Evolutionary conservation across 2,797 vertebrate species (phyloP).

Genomic region (Oryzias sinensis): DNA sequence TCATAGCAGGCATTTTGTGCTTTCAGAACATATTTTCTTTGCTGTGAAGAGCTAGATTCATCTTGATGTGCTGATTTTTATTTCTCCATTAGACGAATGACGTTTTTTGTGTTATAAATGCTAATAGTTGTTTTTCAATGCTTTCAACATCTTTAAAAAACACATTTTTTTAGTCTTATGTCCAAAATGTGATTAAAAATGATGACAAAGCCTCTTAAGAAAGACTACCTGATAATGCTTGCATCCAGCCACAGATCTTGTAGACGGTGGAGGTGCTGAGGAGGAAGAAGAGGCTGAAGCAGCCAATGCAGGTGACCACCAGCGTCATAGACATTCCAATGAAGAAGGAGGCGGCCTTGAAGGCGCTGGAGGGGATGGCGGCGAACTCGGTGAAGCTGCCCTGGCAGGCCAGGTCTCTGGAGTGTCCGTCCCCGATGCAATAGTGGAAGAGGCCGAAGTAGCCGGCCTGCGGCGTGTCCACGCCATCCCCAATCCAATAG

Average conservation of each 20-base stretch:
- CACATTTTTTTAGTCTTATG: too few relatives aligned
- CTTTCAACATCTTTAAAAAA: too few relatives aligned
- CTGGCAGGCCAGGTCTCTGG: constrained; percentile 88
- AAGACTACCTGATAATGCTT: constrained; percentile 84
- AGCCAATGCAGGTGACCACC: constrained; percentile 90
- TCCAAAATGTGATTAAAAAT: background rate
- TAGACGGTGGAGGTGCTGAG: constrained; percentile 97
- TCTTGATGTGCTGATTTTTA: background rate
- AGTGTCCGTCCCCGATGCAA: constrained; percentile 88
- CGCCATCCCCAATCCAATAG: constrained; percentile 96
- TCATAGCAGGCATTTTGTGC: background rate
- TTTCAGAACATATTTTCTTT: background rate
- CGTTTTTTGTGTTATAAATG: too few relatives aligned
- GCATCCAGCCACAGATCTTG: constrained; percentile 98
- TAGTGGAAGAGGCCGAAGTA: constrained; percentile 98
- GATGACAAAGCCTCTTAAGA: constrained; percentile 39
- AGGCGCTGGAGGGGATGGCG: constrained; percentile 89
- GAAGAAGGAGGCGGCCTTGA: constrained; percentile 97
- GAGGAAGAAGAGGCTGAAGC: constrained; percentile 96
- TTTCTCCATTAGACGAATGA: background rate
- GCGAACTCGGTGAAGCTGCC: constrained; percentile 95
- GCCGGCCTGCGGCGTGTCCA: constrained; percentile 92
- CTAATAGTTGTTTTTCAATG: too few relatives aligned
- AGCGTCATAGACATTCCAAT: constrained; percentile 96
- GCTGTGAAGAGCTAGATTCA: background rate